These are phyloP conservation scores for Chrysaora quinquecirrha DNA, from an alignment of 30 jellyfish, hydroid and myxozoan genomes.

Conservation along the genomic window DNA sequence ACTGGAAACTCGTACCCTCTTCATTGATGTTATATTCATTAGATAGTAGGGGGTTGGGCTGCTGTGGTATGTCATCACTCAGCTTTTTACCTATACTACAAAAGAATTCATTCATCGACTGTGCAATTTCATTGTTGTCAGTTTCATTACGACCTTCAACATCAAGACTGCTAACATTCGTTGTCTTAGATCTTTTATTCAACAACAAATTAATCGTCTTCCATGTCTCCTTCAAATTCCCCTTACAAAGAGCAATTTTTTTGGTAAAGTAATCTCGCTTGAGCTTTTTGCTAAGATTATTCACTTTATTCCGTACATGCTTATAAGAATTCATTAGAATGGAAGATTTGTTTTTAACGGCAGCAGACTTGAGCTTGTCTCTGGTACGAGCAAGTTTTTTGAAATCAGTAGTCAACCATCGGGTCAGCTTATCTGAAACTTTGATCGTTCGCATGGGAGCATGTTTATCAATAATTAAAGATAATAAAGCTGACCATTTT, in stretches of 20 bases:
- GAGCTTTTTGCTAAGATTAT: slow-evolving; percentile 26
- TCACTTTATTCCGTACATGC: slow-evolving; percentile 28
- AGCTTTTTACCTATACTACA: slow-evolving; percentile 33
- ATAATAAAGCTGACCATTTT: not conserved
- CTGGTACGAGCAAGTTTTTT: slow-evolving; percentile 35
- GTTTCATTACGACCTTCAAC: slow-evolving; percentile 18
- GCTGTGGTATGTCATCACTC: slow-evolving; percentile 45
- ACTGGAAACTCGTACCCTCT: not conserved
- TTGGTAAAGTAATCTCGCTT: slow-evolving; percentile 42
- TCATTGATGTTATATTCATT: slow-evolving; percentile 15
- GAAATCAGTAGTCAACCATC: slow-evolving; percentile 48
- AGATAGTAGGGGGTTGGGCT: slow-evolving; percentile 50
- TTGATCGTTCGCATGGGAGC: slow-evolving; percentile 45
- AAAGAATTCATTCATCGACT: slow-evolving; percentile 45
- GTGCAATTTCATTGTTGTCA: slow-evolving; percentile 10
- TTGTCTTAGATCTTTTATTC: slow-evolving; percentile 2
- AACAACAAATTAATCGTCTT: slow-evolving; percentile 26
- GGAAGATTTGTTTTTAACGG: slow-evolving; percentile 21
- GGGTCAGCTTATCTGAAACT: slow-evolving; percentile 37
- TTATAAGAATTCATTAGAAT: slow-evolving; percentile 15
- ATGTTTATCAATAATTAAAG: slow-evolving; percentile 22
- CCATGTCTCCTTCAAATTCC: slow-evolving; percentile 44
- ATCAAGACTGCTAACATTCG: slow-evolving; percentile 1
- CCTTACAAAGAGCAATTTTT: slow-evolving; percentile 23
- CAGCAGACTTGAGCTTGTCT: slow-evolving; percentile 29